Conservation (phyloP, 2,797 vertebrate species). For the Pipistrellus nathusii region DNA sequence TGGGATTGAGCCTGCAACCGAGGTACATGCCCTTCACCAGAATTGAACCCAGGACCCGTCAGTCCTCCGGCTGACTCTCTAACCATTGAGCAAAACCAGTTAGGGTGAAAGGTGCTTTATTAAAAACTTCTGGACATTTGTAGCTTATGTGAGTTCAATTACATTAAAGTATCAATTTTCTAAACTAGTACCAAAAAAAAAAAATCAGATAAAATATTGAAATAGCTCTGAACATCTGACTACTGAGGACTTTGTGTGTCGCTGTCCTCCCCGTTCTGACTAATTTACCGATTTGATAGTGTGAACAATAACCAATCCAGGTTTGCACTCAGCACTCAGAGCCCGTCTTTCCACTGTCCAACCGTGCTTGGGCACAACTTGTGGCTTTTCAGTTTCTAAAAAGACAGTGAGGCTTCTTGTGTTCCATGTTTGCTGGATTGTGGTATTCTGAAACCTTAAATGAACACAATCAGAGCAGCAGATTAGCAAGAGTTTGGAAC, state of each 20-base stretch:
- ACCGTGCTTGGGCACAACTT: slow-evolving; percentile 55
- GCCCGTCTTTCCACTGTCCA: slow-evolving; percentile 33
- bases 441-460: slow-evolving; percentile 41
- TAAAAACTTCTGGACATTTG: slow-evolving; percentile 81
- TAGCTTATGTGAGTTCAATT: slow-evolving; percentile 81
- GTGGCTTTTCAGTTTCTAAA: slow-evolving; percentile 39
- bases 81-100: too few relatives aligned
- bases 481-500: slow-evolving; percentile 9
- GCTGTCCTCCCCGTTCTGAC: slow-evolving; percentile 20
- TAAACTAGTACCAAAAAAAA: slow-evolving; percentile 71
- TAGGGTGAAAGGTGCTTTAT: slow-evolving; percentile 79
- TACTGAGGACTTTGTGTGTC: neutral
- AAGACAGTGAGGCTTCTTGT: neutral
- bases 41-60: too few relatives aligned
- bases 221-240: slow-evolving; percentile 63
- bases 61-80: too few relatives aligned
- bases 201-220: slow-evolving; percentile 76
- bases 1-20: too few relatives aligned
- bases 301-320: slow-evolving; percentile 54
- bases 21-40: too few relatives aligned
- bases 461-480: slow-evolving; percentile 53
- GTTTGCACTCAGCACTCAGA: slow-evolving; percentile 31
- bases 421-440: slow-evolving; percentile 14
- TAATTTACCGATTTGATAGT: neutral
- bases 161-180: slow-evolving; percentile 80